Conservation (phyloP, 2,888 invertebrate species). For the Taenaris catops region DNA sequence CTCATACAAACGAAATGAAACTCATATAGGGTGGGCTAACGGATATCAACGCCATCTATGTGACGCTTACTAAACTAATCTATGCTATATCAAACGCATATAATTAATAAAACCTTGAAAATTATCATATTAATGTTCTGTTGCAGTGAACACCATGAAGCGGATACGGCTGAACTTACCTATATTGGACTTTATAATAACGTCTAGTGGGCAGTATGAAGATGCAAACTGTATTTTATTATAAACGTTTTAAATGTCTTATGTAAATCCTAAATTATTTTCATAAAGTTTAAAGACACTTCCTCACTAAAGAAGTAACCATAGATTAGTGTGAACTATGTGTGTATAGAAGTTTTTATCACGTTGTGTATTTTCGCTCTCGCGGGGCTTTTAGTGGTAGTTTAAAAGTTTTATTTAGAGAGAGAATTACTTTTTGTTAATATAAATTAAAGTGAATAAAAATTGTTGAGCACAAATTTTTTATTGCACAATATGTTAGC, state of each 20-base stretch:
- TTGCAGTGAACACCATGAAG: conserved; percentile 45
- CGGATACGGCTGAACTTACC: conserved; percentile 17
- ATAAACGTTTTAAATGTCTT: conserved; percentile 45
- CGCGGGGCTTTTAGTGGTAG: conserved; percentile 47
- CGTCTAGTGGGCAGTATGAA: conserved; percentile 60
- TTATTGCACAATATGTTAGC: conserved; percentile 22
- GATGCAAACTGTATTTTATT: conserved; percentile 64
- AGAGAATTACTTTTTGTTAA: background rate
- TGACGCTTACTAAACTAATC: too few relatives aligned
- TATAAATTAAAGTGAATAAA: background rate
- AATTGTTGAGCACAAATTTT: conserved; percentile 18
- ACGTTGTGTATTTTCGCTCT: conserved; percentile 36
- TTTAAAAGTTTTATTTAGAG: conserved; percentile 1
- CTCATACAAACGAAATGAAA: too few relatives aligned
- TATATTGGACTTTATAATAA: conserved; percentile 38
- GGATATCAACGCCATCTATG: too few relatives aligned
- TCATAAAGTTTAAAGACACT: conserved; percentile 69
- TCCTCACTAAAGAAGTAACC: conserved; percentile 61
- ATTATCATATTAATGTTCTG: conserved; percentile 23
- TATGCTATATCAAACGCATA: too few relatives aligned
- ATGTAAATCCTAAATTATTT: conserved; percentile 77
- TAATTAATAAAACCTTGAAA: too few relatives aligned
- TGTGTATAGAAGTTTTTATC: conserved; percentile 55
- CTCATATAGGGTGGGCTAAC: too few relatives aligned
- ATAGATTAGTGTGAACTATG: conserved; percentile 50